Conservation (phyloP, 1,140 invertebrate species). For the Drosophila paulistorum region DNA sequence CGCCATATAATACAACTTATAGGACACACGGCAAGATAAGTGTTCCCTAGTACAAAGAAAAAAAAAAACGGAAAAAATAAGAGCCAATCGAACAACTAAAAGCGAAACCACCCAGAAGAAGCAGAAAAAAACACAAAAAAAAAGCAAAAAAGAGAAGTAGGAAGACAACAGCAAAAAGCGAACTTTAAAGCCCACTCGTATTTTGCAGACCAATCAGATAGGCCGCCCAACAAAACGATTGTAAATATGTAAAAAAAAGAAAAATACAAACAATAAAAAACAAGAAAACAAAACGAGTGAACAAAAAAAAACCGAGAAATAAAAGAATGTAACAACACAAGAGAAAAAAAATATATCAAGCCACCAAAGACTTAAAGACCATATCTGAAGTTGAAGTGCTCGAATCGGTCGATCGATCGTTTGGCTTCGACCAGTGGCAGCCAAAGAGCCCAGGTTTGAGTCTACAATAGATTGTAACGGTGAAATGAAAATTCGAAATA, state of each 20-base stretch:
- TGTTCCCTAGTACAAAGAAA: slow-evolving; percentile 35
- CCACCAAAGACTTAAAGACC: slow-evolving; percentile 21
- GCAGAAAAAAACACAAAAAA: slow-evolving; percentile 21
- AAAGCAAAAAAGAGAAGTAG: slow-evolving; percentile 11
- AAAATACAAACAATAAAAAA: slow-evolving; percentile 17
- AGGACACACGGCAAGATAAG: slow-evolving; percentile 20
- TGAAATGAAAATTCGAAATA: slow-evolving; percentile 8
- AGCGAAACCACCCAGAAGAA: slow-evolving; percentile 70
- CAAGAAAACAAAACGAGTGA: slow-evolving; percentile 13
- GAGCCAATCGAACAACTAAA: slow-evolving; percentile 38
- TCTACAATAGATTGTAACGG: slow-evolving; percentile 24
- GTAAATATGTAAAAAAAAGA: slow-evolving; percentile 45
- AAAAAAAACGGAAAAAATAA: slow-evolving; percentile 38
- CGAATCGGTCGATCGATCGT: slow-evolving; percentile 27
- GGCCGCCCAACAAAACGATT: slow-evolving; percentile 49
- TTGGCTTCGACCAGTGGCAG: slow-evolving; percentile 40
- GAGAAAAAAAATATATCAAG: slow-evolving; percentile 48
- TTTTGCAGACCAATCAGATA: slow-evolving; percentile 63
- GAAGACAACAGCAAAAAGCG: slow-evolving; percentile 22
- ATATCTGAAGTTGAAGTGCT: not conserved
- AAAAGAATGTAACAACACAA: slow-evolving; percentile 45
- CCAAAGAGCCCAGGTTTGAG: slow-evolving; percentile 38
- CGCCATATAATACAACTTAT: not conserved
- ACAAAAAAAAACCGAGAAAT: slow-evolving; percentile 20
- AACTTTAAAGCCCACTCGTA: slow-evolving; percentile 18